phyloP scores from a whole-genome alignment of 2,113 vertebrate genomes.

The Chloroceryle aenea region DNA sequence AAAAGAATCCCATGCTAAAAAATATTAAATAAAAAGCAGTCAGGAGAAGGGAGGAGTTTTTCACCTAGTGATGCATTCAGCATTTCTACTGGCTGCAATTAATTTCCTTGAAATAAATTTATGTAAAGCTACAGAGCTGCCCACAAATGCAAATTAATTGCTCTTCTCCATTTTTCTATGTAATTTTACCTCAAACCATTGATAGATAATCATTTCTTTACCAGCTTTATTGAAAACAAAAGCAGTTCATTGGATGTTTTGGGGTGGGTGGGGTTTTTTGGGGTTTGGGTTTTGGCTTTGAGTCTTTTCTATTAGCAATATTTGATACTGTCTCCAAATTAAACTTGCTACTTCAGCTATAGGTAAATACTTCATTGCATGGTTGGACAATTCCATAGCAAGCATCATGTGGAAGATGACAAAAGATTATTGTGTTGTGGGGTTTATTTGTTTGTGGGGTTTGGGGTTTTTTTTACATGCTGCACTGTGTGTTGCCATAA shows the following conservation, averaged over 20 bases:
- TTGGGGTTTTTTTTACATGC: neutral
- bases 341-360: neutral
- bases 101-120: constrained; percentile 17
- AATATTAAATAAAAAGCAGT: neutral
- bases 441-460: neutral
- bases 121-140: neutral
- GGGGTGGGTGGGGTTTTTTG: neutral
- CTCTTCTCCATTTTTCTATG: neutral
- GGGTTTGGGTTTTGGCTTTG: neutral
- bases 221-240: neutral
- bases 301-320: neutral
- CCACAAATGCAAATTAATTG: neutral
- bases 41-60: neutral
- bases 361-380: neutral
- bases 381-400: neutral
- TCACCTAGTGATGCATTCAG: neutral
- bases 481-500: neutral
- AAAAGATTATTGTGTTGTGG: neutral
- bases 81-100: neutral
- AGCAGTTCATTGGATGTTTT: neutral
- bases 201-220: neutral
- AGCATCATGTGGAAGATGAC: neutral
- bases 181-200: neutral
- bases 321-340: neutral
- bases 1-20: neutral